Conservation (phyloP, 2,797 vertebrate species). For the Cynodonichthys magdalenae region DNA sequence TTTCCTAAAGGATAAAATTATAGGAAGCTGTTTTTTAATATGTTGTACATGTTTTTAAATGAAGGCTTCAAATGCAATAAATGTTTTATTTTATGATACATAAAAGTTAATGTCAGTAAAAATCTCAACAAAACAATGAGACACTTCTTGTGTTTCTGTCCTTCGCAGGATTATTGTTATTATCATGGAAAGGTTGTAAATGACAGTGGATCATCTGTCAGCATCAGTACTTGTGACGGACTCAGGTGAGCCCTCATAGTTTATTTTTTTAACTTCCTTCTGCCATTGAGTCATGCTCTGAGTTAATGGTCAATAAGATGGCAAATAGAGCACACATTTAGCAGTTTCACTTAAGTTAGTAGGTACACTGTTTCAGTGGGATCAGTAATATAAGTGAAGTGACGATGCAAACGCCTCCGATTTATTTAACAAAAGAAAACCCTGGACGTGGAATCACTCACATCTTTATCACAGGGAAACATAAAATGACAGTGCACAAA, state of each 20-base stretch:
- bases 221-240: constrained; percentile 83
- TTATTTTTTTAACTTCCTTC: neutral
- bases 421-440: no score
- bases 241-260: constrained; percentile 69
- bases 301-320: no score
- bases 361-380: no score
- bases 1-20: neutral
- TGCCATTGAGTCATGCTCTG: no score
- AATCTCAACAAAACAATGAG: neutral
- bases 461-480: no score
- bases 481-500: no score
- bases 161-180: constrained; percentile 80
- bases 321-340: no score
- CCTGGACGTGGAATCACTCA: no score
- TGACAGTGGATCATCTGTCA: constrained; percentile 72
- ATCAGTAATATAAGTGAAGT: no score
- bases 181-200: constrained; percentile 80
- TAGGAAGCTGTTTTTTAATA: neutral
- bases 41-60: neutral
- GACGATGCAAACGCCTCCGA: no score
- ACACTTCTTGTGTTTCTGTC: neutral
- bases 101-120: neutral
- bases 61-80: neutral
- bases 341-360: no score
- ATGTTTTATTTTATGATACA: no score